These are phyloP conservation scores for Mustelus asterias DNA, from an alignment of 2,113 vertebrate species.

Conservation along the genomic window DNA sequence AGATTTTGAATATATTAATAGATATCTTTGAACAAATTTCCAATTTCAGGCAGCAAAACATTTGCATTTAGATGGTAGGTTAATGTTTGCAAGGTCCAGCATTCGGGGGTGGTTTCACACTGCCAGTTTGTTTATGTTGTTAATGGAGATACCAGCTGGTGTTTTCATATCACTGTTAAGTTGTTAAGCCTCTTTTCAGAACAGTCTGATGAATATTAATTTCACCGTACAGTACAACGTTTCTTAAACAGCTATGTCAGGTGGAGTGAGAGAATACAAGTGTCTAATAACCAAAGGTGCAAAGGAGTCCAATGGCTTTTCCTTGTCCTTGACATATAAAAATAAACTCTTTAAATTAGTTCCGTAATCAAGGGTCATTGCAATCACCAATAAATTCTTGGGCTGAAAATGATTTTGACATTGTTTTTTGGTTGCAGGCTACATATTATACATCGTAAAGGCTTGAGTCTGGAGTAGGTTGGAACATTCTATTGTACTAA, in stretches of 20 bases:
- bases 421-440: background rate
- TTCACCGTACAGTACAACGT: background rate
- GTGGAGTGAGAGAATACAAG: background rate
- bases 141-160: background rate
- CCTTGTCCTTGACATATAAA: background rate
- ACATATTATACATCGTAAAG: background rate
- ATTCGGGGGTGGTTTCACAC: background rate
- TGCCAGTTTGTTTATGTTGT: background rate
- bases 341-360: background rate
- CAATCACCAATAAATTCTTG: background rate
- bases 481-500: background rate
- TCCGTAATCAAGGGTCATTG: background rate
- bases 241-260: no score
- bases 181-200: background rate
- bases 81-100: background rate
- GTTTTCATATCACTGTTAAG: background rate
- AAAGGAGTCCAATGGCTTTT: background rate
- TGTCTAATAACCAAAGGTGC: background rate
- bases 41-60: background rate
- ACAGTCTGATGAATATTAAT: background rate
- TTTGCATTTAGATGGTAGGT: background rate
- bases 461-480: background rate
- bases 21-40: background rate
- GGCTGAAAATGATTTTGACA: background rate
- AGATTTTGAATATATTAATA: background rate